A percentile compares a stretch with the other conserved stretches of the same genome.
Conservation (phyloP, 2,797 vertebrate genomes). For the Sparidentex hasta region DNA sequence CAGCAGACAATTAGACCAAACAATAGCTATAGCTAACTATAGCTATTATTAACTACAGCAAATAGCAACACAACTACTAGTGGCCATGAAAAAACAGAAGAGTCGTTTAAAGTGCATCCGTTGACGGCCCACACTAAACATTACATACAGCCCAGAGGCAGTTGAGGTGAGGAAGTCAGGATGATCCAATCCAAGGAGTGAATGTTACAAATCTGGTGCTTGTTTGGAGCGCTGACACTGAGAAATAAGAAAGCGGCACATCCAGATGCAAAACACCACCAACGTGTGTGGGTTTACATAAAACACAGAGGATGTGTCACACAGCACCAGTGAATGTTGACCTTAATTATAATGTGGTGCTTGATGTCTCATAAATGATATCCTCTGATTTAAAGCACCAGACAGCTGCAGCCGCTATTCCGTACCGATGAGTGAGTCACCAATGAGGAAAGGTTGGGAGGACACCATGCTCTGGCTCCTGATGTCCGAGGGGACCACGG, state of each 20-base stretch:
- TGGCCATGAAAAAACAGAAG: not conserved
- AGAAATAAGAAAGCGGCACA: not conserved
- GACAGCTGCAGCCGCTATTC: not conserved
- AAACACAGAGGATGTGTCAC: not conserved
- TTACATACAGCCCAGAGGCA: not conserved
- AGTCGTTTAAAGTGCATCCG: not conserved
- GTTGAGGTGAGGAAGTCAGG: not conserved
- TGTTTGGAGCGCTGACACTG: not conserved
- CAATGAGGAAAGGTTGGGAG: constrained; percentile 92
- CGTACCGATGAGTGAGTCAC: constrained; percentile 90
- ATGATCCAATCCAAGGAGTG: not conserved
- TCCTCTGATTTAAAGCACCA: not conserved
- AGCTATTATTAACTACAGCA: too few relatives aligned
- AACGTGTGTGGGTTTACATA: not conserved
- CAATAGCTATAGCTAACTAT: too few relatives aligned
- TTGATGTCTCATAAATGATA: not conserved
- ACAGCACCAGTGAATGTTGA: not conserved
- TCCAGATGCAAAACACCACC: too few relatives aligned
- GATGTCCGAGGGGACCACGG: constrained; percentile 90
- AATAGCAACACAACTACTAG: not conserved
- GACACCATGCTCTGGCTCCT: constrained; percentile 89
- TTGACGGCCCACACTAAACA: not conserved
- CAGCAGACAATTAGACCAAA: too few relatives aligned
- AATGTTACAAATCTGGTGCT: not conserved
- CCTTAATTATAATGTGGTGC: not conserved